Percentiles rank a stretch among this genome's conserved stretches.
Evolutionary conservation across 2,113 vertebrate species (phyloP).

Genomic region (Prunella himalayana): DNA sequence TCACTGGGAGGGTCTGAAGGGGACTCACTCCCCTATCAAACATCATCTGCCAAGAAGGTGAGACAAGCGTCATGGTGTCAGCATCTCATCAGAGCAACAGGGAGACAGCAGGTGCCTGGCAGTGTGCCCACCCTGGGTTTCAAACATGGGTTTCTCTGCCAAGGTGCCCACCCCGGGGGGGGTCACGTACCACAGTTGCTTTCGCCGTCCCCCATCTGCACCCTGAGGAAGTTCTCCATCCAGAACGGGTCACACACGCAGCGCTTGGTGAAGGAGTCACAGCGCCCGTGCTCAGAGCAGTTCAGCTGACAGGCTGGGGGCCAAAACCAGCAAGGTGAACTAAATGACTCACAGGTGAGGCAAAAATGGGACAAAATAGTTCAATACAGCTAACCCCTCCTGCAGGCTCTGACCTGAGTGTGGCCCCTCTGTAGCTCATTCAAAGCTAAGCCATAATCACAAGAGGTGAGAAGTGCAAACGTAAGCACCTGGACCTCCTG

Average conservation of each 20-base stretch:
- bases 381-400: not conserved
- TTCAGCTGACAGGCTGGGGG: constrained; percentile 91
- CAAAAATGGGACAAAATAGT: not conserved
- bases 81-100: rapidly evolving
- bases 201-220: constrained; percentile 86
- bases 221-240: constrained; percentile 97
- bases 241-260: constrained; percentile 95
- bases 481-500: not conserved
- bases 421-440: not conserved
- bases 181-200: constrained; percentile 89
- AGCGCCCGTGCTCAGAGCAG: constrained; percentile 93
- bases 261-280: constrained; percentile 89
- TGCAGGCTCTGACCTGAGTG: not conserved
- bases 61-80: not conserved
- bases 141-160: not conserved
- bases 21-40: not conserved
- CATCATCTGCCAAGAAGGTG: not conserved
- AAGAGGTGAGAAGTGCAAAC: not conserved
- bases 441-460: rapidly evolving
- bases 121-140: not conserved
- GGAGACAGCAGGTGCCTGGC: not conserved
- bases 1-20: not conserved
- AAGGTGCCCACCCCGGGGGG: not conserved
- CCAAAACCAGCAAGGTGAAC: constrained; percentile 1
- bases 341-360: not conserved